A percentile compares a stretch with the other conserved stretches of the same genome.
phyloP scores from a whole-genome alignment of 2,797 vertebrate species.

The Micrastur ruficollis region DNA sequence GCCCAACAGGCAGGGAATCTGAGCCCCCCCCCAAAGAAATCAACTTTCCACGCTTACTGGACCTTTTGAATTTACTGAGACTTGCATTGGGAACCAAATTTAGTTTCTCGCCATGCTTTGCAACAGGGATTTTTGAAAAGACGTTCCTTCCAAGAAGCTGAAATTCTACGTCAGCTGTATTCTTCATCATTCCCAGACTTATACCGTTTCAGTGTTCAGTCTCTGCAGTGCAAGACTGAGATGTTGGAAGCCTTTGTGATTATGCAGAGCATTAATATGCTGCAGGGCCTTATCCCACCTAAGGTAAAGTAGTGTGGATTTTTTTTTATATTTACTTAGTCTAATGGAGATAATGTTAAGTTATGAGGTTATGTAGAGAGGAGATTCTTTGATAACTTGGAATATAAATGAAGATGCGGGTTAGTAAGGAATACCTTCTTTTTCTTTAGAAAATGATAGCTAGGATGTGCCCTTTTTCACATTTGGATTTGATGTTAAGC shows the following conservation, averaged over 20 bases:
- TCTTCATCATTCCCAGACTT: conserved; percentile 85
- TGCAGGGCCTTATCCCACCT: conserved; percentile 88
- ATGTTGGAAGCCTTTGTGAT: conserved; percentile 92
- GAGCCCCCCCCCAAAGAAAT: neutral
- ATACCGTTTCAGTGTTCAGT: conserved; percentile 84
- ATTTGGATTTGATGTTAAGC: neutral
- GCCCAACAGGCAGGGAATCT: neutral
- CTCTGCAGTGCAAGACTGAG: conserved; percentile 87
- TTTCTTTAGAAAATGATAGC: neutral
- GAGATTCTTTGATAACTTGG: neutral
- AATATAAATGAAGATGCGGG: neutral
- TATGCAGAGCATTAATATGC: conserved; percentile 90
- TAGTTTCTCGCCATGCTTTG: neutral
- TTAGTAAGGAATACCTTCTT: neutral
- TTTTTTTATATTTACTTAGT: neutral
- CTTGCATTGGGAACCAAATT: neutral
- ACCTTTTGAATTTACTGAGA: neutral
- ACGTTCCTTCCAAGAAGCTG: conserved; percentile 80
- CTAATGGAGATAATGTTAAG: neutral
- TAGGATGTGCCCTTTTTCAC: neutral
- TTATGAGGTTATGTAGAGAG: neutral
- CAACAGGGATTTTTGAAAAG: conserved; percentile 90
- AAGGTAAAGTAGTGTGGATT: conserved; percentile 75
- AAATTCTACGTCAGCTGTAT: conserved; percentile 84
- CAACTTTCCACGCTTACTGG: neutral